These are phyloP conservation scores for Lycodopsis pacificus DNA, from an alignment of 2,797 vertebrate genomes.

Conservation along the genomic window DNA sequence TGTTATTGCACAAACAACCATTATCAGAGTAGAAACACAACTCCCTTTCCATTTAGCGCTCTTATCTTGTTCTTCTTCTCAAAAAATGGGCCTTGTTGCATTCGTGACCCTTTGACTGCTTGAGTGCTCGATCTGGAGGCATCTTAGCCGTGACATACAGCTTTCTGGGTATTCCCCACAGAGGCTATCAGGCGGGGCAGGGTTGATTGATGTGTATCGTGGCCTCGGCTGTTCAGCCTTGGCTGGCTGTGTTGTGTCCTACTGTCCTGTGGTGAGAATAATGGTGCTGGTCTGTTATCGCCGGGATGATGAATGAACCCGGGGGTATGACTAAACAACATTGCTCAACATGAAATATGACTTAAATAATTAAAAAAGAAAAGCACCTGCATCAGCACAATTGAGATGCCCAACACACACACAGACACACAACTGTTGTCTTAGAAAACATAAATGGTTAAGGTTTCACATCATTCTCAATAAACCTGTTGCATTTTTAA, in stretches of 20 bases:
- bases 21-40: conserved; percentile 64
- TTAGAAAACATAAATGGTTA: conserved; percentile 6
- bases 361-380: conserved; percentile 15
- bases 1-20: conserved; percentile 70
- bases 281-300: conserved; percentile 45
- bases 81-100: conserved; percentile 49
- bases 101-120: conserved; percentile 61
- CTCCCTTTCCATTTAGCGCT: conserved; percentile 70
- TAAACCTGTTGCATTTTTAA: neutral
- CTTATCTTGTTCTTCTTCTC: conserved; percentile 65
- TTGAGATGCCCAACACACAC: neutral
- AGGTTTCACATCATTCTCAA: neutral
- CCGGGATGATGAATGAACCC: conserved; percentile 37
- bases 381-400: conserved; percentile 45
- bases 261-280: conserved; percentile 50
- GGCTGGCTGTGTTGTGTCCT: conserved; percentile 41
- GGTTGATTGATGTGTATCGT: conserved; percentile 58
- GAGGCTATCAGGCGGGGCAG: conserved; percentile 30
- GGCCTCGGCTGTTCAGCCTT: conserved; percentile 50
- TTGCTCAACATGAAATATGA: conserved; percentile 56
- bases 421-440: neutral
- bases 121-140: conserved; percentile 42
- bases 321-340: conserved; percentile 42
- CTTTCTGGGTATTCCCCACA: conserved; percentile 41
- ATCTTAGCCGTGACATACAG: conserved; percentile 44